These are phyloP conservation scores for Daubentonia madagascariensis DNA, from an alignment of 2,113 vertebrate genomes.

Conservation along the genomic window DNA sequence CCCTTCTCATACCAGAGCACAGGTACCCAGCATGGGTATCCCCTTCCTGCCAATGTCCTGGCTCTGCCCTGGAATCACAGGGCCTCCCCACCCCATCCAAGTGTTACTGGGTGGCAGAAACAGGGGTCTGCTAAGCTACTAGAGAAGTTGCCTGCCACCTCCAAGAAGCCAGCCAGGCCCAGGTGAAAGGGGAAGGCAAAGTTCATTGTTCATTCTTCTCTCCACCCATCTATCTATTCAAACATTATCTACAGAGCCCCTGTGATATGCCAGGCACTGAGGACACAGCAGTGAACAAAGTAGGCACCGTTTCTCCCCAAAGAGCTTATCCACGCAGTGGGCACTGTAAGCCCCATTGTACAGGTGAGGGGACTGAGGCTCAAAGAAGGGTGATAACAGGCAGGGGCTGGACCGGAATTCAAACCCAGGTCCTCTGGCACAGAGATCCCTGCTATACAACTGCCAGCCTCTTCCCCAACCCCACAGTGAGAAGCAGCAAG, in stretches of 20 bases:
- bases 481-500: neutral
- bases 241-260: neutral
- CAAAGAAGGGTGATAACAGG: neutral
- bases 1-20: neutral
- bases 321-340: neutral
- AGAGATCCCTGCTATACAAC: neutral
- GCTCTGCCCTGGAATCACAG: neutral
- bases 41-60: neutral
- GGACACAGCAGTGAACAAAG: neutral
- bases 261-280: neutral
- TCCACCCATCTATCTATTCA: neutral
- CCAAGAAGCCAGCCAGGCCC: neutral
- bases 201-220: neutral
- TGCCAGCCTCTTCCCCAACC: fast-evolving
- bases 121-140: neutral
- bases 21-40: neutral
- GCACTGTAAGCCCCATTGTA: neutral
- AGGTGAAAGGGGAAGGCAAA: neutral
- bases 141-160: neutral
- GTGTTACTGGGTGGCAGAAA: neutral
- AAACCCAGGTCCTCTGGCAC: neutral
- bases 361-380: neutral
- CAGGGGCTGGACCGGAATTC: neutral
- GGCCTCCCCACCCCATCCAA: neutral
- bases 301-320: neutral